Evolutionary conservation across 1,140 invertebrate genomes (phyloP).

Genomic region (Doryteuthis pealeii): DNA sequence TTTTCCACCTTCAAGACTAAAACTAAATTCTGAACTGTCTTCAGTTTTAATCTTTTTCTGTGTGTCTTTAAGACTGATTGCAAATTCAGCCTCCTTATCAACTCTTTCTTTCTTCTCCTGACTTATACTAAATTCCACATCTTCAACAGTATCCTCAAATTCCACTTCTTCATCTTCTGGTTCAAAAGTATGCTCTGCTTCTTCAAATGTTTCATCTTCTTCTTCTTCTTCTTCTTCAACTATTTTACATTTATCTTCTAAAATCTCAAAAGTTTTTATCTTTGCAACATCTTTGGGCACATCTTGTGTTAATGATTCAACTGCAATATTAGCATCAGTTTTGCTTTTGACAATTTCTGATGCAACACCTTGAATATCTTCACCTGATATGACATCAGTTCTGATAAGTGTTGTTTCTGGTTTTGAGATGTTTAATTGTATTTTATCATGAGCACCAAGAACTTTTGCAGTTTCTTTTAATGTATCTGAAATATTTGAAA

Average conservation of each 20-base stretch:
- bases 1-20: slow-evolving; percentile 16
- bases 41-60: slow-evolving; percentile 5
- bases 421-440: neutral
- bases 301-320: neutral
- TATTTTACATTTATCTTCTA: neutral
- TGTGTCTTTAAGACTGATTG: slow-evolving; percentile 7
- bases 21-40: slow-evolving; percentile 8
- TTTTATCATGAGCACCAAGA: neutral
- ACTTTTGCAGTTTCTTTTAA: neutral
- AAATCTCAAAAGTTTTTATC: neutral
- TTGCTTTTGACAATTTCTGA: neutral
- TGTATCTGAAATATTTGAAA: neutral
- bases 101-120: slow-evolving; percentile 13
- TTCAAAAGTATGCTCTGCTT: slow-evolving; percentile 1
- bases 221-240: slow-evolving; percentile 15
- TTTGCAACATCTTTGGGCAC: neutral
- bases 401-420: neutral
- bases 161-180: slow-evolving; percentile 18
- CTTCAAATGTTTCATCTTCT: neutral
- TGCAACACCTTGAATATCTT: neutral
- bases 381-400: neutral
- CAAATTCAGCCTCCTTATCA: slow-evolving; percentile 2
- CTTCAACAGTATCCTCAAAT: neutral
- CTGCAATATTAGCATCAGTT: neutral
- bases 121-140: slow-evolving; percentile 7